phyloP scores from a whole-genome alignment of 2,113 vertebrate species.

The Chloroceryle aenea region DNA sequence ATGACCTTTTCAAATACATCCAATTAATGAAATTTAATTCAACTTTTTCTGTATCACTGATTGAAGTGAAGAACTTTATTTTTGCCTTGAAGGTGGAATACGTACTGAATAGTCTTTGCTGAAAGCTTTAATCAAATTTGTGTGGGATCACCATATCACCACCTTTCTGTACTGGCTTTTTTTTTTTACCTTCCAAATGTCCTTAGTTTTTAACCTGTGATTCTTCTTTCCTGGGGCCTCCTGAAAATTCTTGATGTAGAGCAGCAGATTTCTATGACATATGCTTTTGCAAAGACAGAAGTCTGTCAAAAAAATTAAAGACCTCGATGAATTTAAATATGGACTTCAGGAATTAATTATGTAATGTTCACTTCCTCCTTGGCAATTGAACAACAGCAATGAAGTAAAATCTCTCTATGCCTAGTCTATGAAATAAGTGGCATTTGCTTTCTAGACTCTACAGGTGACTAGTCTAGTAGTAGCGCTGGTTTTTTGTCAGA shows the following conservation, averaged over 20 bases:
- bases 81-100: slow-evolving; percentile 38
- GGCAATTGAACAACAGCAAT: not conserved
- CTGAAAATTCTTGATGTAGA: not conserved
- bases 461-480: not conserved
- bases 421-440: not conserved
- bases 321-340: not conserved
- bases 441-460: not conserved
- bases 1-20: slow-evolving; percentile 47
- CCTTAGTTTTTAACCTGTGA: not conserved
- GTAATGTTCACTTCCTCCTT: not conserved
- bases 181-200: not conserved
- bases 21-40: slow-evolving; percentile 47
- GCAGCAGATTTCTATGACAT: not conserved
- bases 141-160: not conserved
- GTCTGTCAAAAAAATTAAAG: not conserved
- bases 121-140: slow-evolving; percentile 40
- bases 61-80: slow-evolving; percentile 26
- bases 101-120: not conserved
- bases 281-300: not conserved
- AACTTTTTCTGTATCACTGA: not conserved
- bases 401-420: not conserved
- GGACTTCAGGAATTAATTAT: not conserved
- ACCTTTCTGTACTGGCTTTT: not conserved
- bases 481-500: not conserved
- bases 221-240: not conserved